Conservation (phyloP, 2,113 vertebrate genomes). For the Psephotus haematonotus region DNA sequence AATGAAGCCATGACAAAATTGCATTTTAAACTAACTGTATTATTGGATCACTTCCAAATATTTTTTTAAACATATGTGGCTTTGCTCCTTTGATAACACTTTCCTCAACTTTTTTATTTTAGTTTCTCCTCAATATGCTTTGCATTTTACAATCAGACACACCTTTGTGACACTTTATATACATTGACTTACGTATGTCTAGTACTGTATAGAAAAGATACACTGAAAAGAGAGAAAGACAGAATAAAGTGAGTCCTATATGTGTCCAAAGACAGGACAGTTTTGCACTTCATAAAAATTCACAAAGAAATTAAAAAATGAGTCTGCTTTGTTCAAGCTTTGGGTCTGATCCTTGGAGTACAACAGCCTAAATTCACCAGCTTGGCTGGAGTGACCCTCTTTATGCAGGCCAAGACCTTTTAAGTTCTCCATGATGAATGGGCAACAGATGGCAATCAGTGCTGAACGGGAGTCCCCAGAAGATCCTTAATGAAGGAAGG, state of each 20-base stretch:
- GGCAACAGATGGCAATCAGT: neutral
- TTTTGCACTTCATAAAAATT: neutral
- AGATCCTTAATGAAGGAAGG: neutral
- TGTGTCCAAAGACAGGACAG: rapidly evolving
- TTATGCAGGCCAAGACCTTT: neutral
- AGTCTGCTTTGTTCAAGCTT: neutral
- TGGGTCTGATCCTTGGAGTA: neutral
- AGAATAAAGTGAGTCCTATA: neutral
- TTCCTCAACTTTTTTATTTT: neutral
- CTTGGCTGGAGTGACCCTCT: neutral
- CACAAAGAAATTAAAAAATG: neutral
- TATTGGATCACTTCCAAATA: neutral
- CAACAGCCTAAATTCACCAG: neutral
- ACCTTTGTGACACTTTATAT: neutral
- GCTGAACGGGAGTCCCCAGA: neutral
- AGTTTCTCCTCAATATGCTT: neutral
- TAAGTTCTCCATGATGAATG: neutral
- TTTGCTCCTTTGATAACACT: neutral
- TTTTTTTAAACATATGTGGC: neutral
- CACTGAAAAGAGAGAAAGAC: neutral
- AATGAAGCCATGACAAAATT: neutral
- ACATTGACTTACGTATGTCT: neutral
- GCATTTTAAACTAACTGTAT: neutral
- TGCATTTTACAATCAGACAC: neutral
- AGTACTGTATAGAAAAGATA: neutral